Evolutionary conservation across 2,888 invertebrate genomes (phyloP), one percentile per base, ranked within the genome.

Genomic region (Schrankia costaestrigalis): DNA sequence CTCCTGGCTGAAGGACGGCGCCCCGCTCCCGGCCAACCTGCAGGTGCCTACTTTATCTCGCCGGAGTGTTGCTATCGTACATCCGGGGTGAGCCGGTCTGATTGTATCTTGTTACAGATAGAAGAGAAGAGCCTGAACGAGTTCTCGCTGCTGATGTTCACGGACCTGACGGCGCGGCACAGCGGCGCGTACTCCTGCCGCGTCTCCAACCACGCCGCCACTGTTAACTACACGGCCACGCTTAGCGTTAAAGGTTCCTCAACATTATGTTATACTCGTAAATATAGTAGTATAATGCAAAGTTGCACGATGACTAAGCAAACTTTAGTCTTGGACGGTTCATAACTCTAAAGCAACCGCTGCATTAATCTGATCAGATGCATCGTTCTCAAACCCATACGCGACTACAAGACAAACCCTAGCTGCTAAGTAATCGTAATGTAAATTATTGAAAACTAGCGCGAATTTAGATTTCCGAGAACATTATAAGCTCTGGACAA

Each of bases 111-210:
- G 8, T 35, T 69, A 30, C 80, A 91, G 82, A 89, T 92, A 29
- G 90, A 91, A 53, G 92, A 93, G 62, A 91, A 92, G 56, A 91
- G 91, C 42, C 82, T 92, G 42, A 92, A 91, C 69, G 93, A 92
- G 72, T 93, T 91, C 66, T 92, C 92, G 23, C 86, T 93, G 69
- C 78, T 93, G 63, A 91, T 93, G 68, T 92, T 93, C 70, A 89
- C 92, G 68, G 91, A 90, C 63, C 90, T 93, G 52, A 81, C 89
- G 43, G 90, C 92, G 41, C 84, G 83, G 39, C 93, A 93, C 72
- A 91, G 91, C 66, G 93, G 93, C 26, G 89, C 86, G 46, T 93
- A 93, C 74, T 92, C 93, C 24, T 93, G 93, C 74, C 90, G 91
- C 53, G 93, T 92, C 6, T 82, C 91, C 57, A 93, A 93, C 77